Base-by-base conservation (phyloP, 2,888 invertebrate genomes). In the Meteorus colon region DNA sequence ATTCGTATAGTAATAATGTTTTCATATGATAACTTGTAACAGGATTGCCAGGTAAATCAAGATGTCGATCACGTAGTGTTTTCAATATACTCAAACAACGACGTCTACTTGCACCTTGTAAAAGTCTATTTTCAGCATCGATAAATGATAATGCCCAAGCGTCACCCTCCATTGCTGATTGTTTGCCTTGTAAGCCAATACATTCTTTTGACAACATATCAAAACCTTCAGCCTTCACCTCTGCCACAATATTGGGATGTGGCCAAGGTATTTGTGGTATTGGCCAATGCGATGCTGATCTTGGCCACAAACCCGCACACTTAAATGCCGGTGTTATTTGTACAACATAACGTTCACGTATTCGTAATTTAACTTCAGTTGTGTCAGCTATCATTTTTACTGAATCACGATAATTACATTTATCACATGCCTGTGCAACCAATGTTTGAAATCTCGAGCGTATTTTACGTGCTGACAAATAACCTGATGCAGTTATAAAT, bases 271-370 rank as follows among this genome's bases (percentile, higher is more conserved):
- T 95, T 80, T 96, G 95, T 2, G 96, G 95, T 74, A 96, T 91
- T 0, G 98, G 98, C 98, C 98, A 98, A 88, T 97, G 97, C 2
- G 96, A 95, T 0, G 97, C 98, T 63, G 96, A 96, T 67, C 97
- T 91, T 2, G 98, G 98, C 98, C 98, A 98, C 77, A 98, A 93
- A 8, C 98, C 97, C 75, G 96, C 94, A 87, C 97, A 98, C 84
- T 97, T 96, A 90, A 98, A 98, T 0, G 97, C 97, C 29, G 98
- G 97, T 31, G 97, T 98, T 84, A 98, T 97, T 90, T 98, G 97
- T 80, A 98, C 97, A 74, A 97, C 93, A 90, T 94, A 97, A 74
- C 97, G 92, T 88, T 98, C 98, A 31, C 97, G 93, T 74, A 98
- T 95, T 60, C 97, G 91, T 80, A 98, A 90, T 86, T 96, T 96